A percentile compares a stretch with the other conserved stretches of the same genome.
Conservation (phyloP, 2,113 vertebrate genomes). For the Hymenochirus boettgeri region DNA sequence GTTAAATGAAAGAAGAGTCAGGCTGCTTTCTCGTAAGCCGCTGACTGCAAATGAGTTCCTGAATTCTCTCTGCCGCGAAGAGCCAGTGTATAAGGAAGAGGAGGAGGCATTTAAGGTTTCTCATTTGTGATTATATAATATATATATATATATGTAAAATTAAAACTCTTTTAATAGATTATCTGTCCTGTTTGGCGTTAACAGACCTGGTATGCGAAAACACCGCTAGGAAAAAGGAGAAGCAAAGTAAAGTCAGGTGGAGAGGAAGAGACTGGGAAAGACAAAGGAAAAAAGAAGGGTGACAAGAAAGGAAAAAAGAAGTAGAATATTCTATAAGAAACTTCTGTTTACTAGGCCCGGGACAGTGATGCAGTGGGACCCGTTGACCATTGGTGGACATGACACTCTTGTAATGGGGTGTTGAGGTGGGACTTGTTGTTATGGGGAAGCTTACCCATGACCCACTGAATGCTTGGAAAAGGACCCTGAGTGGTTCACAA, state of each 20-base stretch:
- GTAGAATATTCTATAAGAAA: slow-evolving; percentile 25
- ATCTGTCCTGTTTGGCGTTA: slow-evolving; percentile 30
- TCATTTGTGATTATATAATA: not conserved
- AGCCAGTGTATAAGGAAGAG: slow-evolving; percentile 74
- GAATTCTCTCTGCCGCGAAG: slow-evolving; percentile 52
- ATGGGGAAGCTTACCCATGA: too few species aligned
- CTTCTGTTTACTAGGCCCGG: not conserved
- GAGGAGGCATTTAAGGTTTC: slow-evolving; percentile 73
- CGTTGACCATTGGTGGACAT: too few species aligned
- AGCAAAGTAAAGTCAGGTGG: slow-evolving; percentile 32
- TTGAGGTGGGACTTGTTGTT: too few species aligned
- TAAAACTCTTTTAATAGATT: not conserved
- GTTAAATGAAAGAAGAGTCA: slow-evolving; percentile 59
- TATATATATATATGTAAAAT: too few species aligned
- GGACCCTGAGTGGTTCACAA: too few species aligned
- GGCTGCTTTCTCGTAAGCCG: slow-evolving; percentile 55
- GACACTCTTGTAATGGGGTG: too few species aligned
- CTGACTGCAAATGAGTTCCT: slow-evolving; percentile 67
- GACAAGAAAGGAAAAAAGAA: slow-evolving; percentile 43
- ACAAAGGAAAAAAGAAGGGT: slow-evolving; percentile 36
- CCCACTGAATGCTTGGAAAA: too few species aligned
- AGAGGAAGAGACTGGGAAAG: slow-evolving; percentile 32
- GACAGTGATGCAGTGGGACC: not conserved
- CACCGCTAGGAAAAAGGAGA: slow-evolving; percentile 64
- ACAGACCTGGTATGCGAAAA: slow-evolving; percentile 74